Conservation (phyloP, 37 sponge, comb jelly and placozoan genomes). For the Bolinopsis microptera region DNA sequence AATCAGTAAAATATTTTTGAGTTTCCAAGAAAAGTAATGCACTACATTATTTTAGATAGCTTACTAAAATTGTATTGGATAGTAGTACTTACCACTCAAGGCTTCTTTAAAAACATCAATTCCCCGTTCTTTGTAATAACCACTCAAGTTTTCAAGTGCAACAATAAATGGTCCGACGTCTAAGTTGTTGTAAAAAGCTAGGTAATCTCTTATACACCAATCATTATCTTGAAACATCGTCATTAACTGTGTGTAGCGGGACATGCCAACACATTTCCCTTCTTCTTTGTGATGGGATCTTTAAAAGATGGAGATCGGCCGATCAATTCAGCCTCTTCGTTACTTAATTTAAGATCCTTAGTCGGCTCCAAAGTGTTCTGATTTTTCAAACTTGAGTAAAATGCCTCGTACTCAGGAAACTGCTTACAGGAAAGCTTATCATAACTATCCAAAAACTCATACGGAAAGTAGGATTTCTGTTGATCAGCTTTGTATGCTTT, state of each 20-base stretch:
- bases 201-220: slow-evolving; percentile 20
- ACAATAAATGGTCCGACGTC: neutral
- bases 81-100: too few relatives aligned
- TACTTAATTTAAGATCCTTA: neutral
- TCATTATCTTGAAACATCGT: neutral
- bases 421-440: neutral
- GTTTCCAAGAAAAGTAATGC: too few relatives aligned
- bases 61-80: too few relatives aligned
- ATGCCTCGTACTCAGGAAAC: neutral
- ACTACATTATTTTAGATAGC: too few relatives aligned
- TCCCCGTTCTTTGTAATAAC: neutral
- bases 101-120: neutral
- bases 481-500: neutral
- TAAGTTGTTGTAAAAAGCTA: neutral
- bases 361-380: neutral
- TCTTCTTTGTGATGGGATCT: too few relatives aligned
- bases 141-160: neutral
- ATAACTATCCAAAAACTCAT: neutral
- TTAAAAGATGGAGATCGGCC: too few relatives aligned
- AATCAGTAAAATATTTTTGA: too few relatives aligned
- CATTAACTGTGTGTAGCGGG: neutral
- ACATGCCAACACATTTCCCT: too few relatives aligned
- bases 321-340: neutral
- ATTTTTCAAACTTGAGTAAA: neutral
- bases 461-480: neutral